Evolutionary conservation across 2,113 vertebrate species (phyloP).

Genomic region (Takifugu bimaculatus): DNA sequence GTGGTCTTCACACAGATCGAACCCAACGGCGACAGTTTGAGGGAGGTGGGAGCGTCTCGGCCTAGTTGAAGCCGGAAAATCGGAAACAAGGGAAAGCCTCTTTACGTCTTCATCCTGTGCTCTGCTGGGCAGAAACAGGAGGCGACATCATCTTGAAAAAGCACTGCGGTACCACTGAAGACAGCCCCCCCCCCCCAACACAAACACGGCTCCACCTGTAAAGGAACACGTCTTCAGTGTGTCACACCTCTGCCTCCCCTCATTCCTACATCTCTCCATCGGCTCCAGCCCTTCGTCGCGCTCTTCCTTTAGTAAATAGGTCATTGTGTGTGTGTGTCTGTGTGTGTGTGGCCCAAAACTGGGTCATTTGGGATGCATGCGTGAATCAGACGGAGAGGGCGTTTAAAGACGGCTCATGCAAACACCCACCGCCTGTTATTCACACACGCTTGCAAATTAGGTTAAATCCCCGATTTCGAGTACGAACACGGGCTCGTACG

Average conservation of each 20-base stretch:
- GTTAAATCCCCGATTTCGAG: constrained; percentile 40
- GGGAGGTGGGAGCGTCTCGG: constrained; percentile 30
- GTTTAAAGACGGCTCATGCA: constrained; percentile 23
- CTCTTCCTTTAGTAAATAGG: constrained; percentile 49
- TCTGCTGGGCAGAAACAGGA: constrained; percentile 9
- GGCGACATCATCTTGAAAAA: constrained; percentile 43
- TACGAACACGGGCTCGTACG: constrained; percentile 18
- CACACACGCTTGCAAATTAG: constrained; percentile 35
- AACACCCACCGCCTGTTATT: constrained; percentile 3
- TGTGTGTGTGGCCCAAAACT: constrained; percentile 39
- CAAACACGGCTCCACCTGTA: constrained; percentile 1
- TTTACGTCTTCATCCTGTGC: constrained; percentile 28
- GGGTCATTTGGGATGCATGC: constrained; percentile 54
- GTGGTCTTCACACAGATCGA: constrained; percentile 10
- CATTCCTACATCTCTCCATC: neutral
- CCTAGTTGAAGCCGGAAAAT: constrained; percentile 33
- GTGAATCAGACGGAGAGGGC: constrained; percentile 36
- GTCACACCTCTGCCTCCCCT: constrained; percentile 18
- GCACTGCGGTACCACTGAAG: constrained; percentile 6
- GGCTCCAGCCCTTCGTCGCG: constrained; percentile 16
- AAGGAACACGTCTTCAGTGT: neutral
- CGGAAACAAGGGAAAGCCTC: constrained; percentile 29
- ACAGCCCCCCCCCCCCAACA: neutral
- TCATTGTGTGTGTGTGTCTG: constrained; percentile 51
- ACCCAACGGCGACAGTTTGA: constrained; percentile 14